Evolutionary conservation across 2,888 invertebrate genomes (phyloP).

Genomic region (Muschampia plurimacula): DNA sequence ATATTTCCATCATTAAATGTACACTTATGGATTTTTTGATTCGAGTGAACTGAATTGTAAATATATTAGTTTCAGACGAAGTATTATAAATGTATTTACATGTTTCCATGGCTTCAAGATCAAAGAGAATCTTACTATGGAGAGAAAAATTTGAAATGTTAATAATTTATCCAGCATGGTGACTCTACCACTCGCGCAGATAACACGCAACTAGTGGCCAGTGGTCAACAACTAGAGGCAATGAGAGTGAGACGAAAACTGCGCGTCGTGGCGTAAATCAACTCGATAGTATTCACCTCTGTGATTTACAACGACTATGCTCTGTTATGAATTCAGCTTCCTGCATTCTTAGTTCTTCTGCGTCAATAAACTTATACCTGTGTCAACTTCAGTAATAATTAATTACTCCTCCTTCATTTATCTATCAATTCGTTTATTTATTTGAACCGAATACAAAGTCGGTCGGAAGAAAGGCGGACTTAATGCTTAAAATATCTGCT

Average conservation of each 20-base stretch:
- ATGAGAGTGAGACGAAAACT: slow-evolving; percentile 4
- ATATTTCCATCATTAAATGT: too few species aligned
- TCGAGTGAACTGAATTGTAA: too few species aligned
- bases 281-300: slow-evolving; percentile 1
- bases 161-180: neutral
- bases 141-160: too few species aligned
- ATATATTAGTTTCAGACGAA: too few species aligned
- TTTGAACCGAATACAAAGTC: too few species aligned
- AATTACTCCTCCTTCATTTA: neutral
- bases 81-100: too few species aligned
- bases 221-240: slow-evolving; percentile 4
- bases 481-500: too few species aligned
- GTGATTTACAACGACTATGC: neutral
- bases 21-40: too few species aligned
- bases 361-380: neutral
- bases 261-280: neutral
- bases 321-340: slow-evolving; percentile 5
- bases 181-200: neutral
- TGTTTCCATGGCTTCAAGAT: too few species aligned
- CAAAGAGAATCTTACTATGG: too few species aligned
- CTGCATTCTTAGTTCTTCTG: neutral
- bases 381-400: neutral
- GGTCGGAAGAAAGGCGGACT: too few species aligned
- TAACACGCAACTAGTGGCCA: slow-evolving; percentile 2
- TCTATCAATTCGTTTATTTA: too few species aligned